phyloP scores from a whole-genome alignment of 2,113 vertebrate species.

The Platanista minor region DNA sequence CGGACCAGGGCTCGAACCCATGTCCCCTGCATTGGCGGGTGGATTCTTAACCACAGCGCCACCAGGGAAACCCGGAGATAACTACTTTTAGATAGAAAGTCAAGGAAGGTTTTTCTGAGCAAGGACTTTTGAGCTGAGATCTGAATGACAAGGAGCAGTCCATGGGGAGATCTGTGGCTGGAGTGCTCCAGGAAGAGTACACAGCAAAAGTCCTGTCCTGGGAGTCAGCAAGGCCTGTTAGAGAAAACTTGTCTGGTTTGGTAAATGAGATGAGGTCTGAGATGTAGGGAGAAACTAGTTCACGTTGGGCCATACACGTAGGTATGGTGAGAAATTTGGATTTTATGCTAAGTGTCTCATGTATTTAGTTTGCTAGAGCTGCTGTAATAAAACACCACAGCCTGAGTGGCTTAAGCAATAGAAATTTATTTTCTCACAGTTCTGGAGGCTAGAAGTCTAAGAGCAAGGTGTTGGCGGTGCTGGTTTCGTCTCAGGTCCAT shows the following conservation, averaged over 20 bases:
- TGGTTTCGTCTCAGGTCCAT: not conserved
- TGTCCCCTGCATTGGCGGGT: no score
- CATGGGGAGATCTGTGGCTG: rapidly evolving
- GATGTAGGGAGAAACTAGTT: not conserved
- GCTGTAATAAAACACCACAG: not conserved
- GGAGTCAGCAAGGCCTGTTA: not conserved
- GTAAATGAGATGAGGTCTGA: not conserved
- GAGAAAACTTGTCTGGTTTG: not conserved
- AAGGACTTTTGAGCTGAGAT: not conserved
- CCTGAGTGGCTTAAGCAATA: not conserved
- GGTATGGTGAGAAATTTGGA: not conserved
- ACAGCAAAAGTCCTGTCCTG: not conserved
- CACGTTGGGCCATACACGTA: rapidly evolving
- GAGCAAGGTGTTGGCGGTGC: not conserved
- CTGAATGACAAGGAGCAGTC: not conserved
- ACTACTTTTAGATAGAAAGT: not conserved
- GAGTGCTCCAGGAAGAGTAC: not conserved
- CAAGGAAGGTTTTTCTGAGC: not conserved
- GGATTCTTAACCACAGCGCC: no score
- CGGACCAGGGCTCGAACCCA: no score
- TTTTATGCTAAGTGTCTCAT: not conserved
- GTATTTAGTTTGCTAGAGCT: not conserved
- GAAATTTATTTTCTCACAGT: not conserved
- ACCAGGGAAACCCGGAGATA: no score
- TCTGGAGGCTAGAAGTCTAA: not conserved